Base-by-base conservation (phyloP, 2,888 invertebrate genomes). In the Hypomecis punctinalis region DNA sequence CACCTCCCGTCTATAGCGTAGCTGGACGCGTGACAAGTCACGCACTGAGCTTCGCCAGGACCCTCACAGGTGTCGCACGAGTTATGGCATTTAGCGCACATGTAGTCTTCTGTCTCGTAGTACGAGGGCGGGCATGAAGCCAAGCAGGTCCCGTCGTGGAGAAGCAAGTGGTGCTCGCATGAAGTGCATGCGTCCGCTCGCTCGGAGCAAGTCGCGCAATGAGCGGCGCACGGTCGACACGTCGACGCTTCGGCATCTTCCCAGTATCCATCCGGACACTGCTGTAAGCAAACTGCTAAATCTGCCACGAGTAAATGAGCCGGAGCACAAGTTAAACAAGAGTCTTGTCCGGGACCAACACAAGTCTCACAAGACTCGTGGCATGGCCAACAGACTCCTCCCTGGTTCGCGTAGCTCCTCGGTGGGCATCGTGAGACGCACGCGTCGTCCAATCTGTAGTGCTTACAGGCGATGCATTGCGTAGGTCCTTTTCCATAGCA, bases 351-450 rank as follows among this genome's bases (percentile, higher is more conserved):
- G 6, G 97, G 96, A 8, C 97, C 98, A 9, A 96, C 97, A 82
- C 98, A 98, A 13, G 97, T 97, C 82, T 97, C 96, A 80, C 98
- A 98, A 0, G 97, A 97, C 78, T 97, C 97, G 81, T 98, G 97
- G 74, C 98, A 98, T 0, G 96, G 96, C 94, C 96, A 96, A 79
- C 98, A 98, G 33, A 96, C 95, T 13, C 96, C 96, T 46, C 96
- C 96, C 75, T 96, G 95, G 81, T 97, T 96, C 4, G 96, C 96
- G 78, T 96, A 97, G 79, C 97, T 97, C 73, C 97, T 94, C 7
- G 97, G 97, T 4, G 97, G 97, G 82, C 97, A 97, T 69, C 95
- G 94, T 69, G 96, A 96, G 2, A 97, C 96, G 84, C 97, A 98
- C 23, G 96, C 96, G 82, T 97, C 97, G 87, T 97, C 97, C 79